A percentile compares a stretch with the other conserved stretches of the same genome.
Conservation (phyloP, 53 echinoderm and acorn worm species). For the Echinometra lucunter region DNA sequence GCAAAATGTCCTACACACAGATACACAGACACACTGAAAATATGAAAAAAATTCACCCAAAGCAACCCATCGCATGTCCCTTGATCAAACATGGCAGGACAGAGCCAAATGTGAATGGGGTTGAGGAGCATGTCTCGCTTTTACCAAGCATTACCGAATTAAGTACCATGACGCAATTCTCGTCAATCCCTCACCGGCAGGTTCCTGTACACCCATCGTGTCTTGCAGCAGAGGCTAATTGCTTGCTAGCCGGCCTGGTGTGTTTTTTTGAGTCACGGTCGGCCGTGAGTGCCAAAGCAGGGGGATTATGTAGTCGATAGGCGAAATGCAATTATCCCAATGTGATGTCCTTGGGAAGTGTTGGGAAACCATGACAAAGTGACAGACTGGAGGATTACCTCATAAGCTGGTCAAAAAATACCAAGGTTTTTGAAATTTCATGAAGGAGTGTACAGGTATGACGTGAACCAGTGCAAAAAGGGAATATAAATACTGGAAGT, state of each 20-base stretch:
- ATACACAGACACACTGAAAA: too few species aligned
- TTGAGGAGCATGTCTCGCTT: neutral
- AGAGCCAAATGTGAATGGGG: too few species aligned
- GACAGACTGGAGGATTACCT: neutral
- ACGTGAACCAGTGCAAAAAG: neutral
- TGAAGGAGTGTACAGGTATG: neutral
- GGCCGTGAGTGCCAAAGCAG: neutral
- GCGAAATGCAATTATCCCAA: constrained; percentile 17
- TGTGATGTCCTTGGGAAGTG: neutral
- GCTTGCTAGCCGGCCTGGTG: neutral
- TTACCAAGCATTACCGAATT: constrained; percentile 24
- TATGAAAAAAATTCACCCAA: too few species aligned
- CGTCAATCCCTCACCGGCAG: neutral
- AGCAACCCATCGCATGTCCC: too few species aligned
- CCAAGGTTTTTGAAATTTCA: neutral
- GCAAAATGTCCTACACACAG: too few species aligned
- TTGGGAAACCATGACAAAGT: constrained; percentile 9
- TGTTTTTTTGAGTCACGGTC: neutral
- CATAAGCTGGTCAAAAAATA: neutral
- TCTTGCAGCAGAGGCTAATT: neutral
- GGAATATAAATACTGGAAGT: neutral
- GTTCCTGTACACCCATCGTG: neutral
- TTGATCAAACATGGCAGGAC: too few species aligned
- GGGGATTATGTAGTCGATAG: constrained; percentile 14
- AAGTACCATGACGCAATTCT: constrained; percentile 7